phyloP scores from a whole-genome alignment of 37 sponge, comb jelly and placozoan genomes.

The Ianthella basta region DNA sequence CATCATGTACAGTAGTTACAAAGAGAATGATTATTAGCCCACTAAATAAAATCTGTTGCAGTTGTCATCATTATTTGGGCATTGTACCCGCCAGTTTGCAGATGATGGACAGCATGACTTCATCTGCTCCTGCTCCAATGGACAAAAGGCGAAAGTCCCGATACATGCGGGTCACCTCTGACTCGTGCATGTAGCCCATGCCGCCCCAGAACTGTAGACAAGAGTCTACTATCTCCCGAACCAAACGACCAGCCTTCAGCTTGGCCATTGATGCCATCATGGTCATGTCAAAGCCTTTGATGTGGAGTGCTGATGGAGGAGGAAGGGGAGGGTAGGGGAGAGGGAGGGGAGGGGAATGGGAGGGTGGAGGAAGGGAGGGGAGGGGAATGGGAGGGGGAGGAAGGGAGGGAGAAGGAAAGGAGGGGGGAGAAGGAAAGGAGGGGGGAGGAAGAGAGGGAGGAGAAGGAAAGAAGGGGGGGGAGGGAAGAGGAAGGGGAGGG shows the following conservation, averaged over 20 bases:
- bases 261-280: conserved; percentile 96
- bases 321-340: background rate
- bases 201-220: conserved; percentile 99
- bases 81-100: conserved; percentile 82
- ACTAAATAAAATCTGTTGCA: no score
- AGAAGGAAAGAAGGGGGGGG: no score
- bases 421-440: no score
- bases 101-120: conserved; percentile 94
- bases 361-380: no score
- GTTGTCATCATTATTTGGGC: conserved; percentile 34
- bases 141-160: conserved; percentile 83
- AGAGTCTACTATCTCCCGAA: conserved; percentile 68
- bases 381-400: no score
- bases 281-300: conserved; percentile 85
- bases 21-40: no score
- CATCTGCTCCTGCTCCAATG: conserved; percentile 96
- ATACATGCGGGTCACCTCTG: conserved; percentile 74
- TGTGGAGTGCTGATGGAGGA: conserved; percentile 43
- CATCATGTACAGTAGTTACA: no score
- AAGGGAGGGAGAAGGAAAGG: no score
- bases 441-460: no score
- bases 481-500: no score
- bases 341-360: no score
- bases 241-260: conserved; percentile 90
- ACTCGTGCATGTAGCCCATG: conserved; percentile 96